phyloP scores from a whole-genome alignment of 2,888 invertebrate species.

The Dinocampus coccinellae region DNA sequence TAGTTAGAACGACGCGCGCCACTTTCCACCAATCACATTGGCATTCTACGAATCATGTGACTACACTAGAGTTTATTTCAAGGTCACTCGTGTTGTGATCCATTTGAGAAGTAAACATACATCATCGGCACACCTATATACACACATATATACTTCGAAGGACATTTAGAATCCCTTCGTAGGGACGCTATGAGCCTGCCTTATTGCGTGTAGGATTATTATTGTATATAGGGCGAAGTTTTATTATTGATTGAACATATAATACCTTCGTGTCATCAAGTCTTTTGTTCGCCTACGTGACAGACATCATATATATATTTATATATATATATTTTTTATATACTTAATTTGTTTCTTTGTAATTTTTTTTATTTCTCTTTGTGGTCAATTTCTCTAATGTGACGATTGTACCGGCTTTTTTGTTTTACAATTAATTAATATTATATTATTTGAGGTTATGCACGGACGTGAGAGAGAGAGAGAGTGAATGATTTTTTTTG shows the following conservation, averaged over 20 bases:
- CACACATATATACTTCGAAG: neutral
- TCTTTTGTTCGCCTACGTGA: neutral
- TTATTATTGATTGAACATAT: neutral
- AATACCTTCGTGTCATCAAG: neutral
- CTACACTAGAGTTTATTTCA: slow-evolving; percentile 54
- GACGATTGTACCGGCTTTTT: neutral
- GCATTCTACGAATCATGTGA: slow-evolving; percentile 55
- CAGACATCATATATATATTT: neutral
- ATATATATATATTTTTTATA: neutral
- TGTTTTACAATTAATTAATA: neutral
- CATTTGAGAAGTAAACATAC: slow-evolving; percentile 55
- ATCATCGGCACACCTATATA: slow-evolving; percentile 3
- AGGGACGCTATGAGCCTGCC: slow-evolving; percentile 14
- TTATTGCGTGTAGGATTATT: neutral
- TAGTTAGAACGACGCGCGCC: slow-evolving; percentile 35
- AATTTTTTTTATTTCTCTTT: neutral
- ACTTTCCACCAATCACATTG: slow-evolving; percentile 28
- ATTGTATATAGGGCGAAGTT: neutral
- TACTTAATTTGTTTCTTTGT: neutral
- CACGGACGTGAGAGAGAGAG: neutral
- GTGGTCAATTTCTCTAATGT: too few species aligned
- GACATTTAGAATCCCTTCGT: neutral
- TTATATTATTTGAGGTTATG: neutral
- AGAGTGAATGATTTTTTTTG: neutral
- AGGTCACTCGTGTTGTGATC: slow-evolving; percentile 68